Percentiles rank a stretch among this genome's conserved stretches.
phyloP scores from a whole-genome alignment of 2,113 vertebrate species.

The Prionailurus viverrinus region DNA sequence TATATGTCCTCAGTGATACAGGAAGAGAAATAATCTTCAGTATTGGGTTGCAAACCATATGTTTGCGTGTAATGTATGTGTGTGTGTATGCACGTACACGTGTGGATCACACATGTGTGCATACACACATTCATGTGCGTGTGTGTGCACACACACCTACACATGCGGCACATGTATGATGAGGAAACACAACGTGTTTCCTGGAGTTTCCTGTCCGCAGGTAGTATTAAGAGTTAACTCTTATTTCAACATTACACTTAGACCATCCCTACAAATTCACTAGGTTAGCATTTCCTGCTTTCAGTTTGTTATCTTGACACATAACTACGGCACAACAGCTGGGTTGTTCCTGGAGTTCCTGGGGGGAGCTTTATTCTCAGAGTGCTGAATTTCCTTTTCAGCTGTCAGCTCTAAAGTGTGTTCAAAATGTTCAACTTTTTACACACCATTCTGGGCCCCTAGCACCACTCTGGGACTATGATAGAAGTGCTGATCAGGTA shows the following conservation, averaged over 20 bases:
- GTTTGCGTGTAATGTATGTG: not conserved
- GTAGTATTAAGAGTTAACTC: conserved; percentile 72
- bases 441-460: conserved; percentile 40
- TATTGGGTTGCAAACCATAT: not conserved
- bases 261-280: conserved; percentile 71
- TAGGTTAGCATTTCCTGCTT: conserved; percentile 91
- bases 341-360: conserved; percentile 86
- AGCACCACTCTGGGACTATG: conserved; percentile 52
- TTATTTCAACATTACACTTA: conserved; percentile 73
- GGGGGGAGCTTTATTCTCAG: conserved; percentile 84
- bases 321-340: conserved; percentile 85
- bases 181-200: not conserved
- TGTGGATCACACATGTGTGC: too few relatives aligned
- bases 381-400: conserved; percentile 87
- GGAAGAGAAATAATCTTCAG: not conserved
- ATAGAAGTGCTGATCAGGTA: conserved; percentile 76
- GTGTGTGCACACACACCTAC: not conserved
- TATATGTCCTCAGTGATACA: not conserved
- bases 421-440: conserved; percentile 81
- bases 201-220: not conserved
- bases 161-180: not conserved
- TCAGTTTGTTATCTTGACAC: conserved; percentile 86
- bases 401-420: conserved; percentile 77
- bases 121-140: accelerated
- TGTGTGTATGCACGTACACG: accelerated